Base-by-base conservation (phyloP, 2,888 invertebrate genomes). In the Andrena camellia region DNA sequence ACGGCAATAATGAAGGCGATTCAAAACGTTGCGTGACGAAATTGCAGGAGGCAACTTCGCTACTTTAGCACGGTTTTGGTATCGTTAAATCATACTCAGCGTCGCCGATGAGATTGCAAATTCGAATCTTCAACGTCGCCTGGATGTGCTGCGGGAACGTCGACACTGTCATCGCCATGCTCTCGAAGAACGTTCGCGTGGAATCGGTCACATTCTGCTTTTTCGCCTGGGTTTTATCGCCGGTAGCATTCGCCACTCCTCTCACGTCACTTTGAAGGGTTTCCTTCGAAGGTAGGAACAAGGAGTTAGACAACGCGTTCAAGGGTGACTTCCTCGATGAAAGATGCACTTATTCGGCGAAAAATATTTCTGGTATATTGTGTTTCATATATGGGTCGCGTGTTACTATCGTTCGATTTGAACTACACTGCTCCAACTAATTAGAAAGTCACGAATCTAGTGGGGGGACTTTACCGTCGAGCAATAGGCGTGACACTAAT, bases 61-160 rank as follows among this genome's bases (percentile, higher is more conserved):
- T 26, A 17, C n/a, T 42, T 54, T 29, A 68, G 23, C 69, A 52
- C 20, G 42, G n/a, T 20, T 73, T 52, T 10, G 74, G 78, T 29
- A 76, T 69, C 20, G 64, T 87, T n/a, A 90, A 57, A 4, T 85
- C 84, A 78, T 88, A 90, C 62, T 91, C 90, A 5, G 88, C 78
- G 17, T 90, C 89, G 23, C 80, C 85, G 4, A 92, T 86, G 60
- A 91, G 85, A 7, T 88, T 86, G 75, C 89, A 91, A 13, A 92
- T 88, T 26, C 87, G 84, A 0, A 83, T 63, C 83, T 92, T 91
- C 54, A 90, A 84, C 17, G 85, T 69, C 2, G 90, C 90, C 63
- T 90, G 91, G 35, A 92, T 72, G 66, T 90, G 90, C 54, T 83
- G 85, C 4, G 91, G 91, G 69, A 92, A 92, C n/a, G 76, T 86